Percentiles rank a stretch among this genome's conserved stretches.
Evolutionary conservation across 2,113 vertebrate genomes (phyloP).

Genomic region (Dunckerocampus dactyliophorus): DNA sequence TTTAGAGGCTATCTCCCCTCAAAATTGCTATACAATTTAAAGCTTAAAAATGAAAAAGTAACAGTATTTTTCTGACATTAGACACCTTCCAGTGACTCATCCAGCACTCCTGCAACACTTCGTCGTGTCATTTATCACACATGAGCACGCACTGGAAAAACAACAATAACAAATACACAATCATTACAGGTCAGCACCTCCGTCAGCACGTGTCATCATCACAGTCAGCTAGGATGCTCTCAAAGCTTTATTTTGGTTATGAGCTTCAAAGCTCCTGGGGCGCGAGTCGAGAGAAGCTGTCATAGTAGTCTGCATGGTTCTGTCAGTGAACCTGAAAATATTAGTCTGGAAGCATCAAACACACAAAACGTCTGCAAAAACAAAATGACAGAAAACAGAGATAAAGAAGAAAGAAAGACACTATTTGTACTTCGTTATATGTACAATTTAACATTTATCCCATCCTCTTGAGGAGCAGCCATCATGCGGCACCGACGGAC

Average conservation of each 20-base stretch:
- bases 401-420: background rate
- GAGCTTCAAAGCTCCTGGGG: constrained; percentile 54
- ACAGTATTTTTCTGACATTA: background rate
- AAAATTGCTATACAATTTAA: background rate
- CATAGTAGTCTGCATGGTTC: constrained; percentile 20
- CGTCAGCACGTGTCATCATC: constrained; percentile 43
- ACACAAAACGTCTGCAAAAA: background rate
- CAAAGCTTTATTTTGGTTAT: constrained; percentile 55
- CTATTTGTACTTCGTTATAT: background rate
- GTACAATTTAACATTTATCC: background rate
- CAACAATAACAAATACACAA: constrained; percentile 25
- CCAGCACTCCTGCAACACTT: background rate
- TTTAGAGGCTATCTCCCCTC: too few relatives aligned
- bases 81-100: constrained; percentile 3
- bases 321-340: constrained; percentile 54
- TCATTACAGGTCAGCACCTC: constrained; percentile 53
- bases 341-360: constrained; percentile 33
- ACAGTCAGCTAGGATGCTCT: constrained; percentile 35
- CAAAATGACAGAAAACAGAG: constrained; percentile 3
- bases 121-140: constrained; percentile 13
- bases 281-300: constrained; percentile 44
- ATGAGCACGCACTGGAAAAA: constrained; percentile 4
- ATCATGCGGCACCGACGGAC: background rate
- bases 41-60: background rate
- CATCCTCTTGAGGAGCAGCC: background rate